Base-by-base conservation (phyloP, 2,888 invertebrate genomes). In the Microchrysa polita region DNA sequence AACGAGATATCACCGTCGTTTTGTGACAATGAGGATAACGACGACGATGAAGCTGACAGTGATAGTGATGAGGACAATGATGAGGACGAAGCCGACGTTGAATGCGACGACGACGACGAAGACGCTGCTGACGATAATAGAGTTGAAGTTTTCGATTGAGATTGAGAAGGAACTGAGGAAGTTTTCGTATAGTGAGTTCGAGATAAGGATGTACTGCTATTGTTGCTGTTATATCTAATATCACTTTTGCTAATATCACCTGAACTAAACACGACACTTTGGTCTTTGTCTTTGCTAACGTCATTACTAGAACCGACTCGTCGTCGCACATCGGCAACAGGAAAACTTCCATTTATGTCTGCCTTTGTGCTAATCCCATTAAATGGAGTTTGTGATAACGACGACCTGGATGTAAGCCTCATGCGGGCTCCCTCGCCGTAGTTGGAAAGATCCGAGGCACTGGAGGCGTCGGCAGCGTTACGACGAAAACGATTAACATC, bases 231-330 rank as follows among this genome's bases (percentile, higher is more conserved):
- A 77, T 78, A 76, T 73, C 77, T 79, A 79, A 78, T 79, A 78
- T 79, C 78, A 79, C 78, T 79, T 78, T 78, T 77, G 77, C 76
- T 79, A 76, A 78, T 78, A 79, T 79, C 78, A 79, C 78, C 78
- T 78, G 79, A 78, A 76, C 77, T 77, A 73, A 75, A 75, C 74
- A 75, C 76, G 73, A 65, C 65, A 73, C 63, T 72, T 72, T 75
- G 75, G 75, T 76, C 75, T 67, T 73, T 76, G 67, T 73, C 63
- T 22, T 60, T 40, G 55, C 72, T 63, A 59, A 65, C 27, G 60
- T 76, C 57, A 42, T 69, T 57, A 57, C 69, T 55, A 40, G 69
- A 42, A 22, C 57, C 57, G 18, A 27, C n/a, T n/a, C n/a, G n/a
- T n/a, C n/a, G n/a, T 42, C 40, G 23, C 40, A 20, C 22, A 22